Percentiles rank a stretch among this genome's conserved stretches.
phyloP scores from a whole-genome alignment of 1,140 invertebrate genomes.

The Achatina immaculata region DNA sequence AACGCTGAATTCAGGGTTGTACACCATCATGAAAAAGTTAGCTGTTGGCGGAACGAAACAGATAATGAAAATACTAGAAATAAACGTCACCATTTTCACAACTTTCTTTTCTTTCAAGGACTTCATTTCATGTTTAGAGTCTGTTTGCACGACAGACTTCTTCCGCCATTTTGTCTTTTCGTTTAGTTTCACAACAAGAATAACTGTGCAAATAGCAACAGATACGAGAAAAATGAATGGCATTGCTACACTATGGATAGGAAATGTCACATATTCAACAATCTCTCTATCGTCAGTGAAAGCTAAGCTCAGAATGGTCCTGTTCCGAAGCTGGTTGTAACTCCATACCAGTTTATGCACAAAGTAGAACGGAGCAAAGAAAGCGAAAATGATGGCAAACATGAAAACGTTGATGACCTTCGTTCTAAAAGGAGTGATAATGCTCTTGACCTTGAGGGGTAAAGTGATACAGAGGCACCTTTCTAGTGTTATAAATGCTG shows the following conservation, averaged over 20 bases:
- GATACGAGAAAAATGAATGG: not conserved
- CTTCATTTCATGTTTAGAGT: not conserved
- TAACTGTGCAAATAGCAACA: not conserved
- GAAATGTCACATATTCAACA: not conserved
- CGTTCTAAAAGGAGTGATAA: not conserved
- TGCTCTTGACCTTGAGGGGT: constrained; percentile 15
- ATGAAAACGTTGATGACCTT: not conserved
- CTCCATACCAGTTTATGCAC: constrained; percentile 7
- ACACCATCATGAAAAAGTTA: constrained; percentile 8
- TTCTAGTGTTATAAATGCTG: not conserved
- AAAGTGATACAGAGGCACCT: constrained; percentile 7
- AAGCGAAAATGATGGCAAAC: not conserved
- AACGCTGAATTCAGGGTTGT: constrained; percentile 10
- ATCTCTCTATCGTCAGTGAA: not conserved
- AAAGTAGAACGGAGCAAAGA: constrained; percentile 1
- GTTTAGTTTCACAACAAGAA: not conserved
- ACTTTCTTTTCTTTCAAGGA: constrained; percentile 6
- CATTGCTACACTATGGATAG: not conserved
- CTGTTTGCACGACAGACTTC: not conserved
- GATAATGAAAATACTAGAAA: constrained; percentile 1
- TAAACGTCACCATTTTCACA: constrained; percentile 12
- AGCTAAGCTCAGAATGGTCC: not conserved
- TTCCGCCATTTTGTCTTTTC: constrained; percentile 13
- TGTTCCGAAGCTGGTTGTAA: not conserved
- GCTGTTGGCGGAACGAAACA: not conserved